Evolutionary conservation across 2,888 invertebrate species (phyloP).

Genomic region (Metellina segmentata): DNA sequence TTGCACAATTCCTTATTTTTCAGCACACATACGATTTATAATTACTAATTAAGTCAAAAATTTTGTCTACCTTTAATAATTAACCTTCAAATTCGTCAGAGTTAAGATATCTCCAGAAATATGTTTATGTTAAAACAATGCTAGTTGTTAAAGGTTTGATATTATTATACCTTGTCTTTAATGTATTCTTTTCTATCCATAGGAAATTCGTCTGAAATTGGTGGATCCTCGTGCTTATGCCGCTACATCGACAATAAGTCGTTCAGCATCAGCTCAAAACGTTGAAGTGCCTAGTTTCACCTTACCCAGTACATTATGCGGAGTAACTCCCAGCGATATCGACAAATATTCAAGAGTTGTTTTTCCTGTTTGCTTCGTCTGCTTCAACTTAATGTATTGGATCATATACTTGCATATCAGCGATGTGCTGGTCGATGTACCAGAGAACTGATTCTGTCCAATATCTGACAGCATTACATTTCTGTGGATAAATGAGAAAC

Average conservation of each 20-base stretch:
- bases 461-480: not conserved
- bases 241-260: slow-evolving; percentile 65
- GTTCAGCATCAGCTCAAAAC: slow-evolving; percentile 67
- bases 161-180: not conserved
- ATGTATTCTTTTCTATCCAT: not conserved
- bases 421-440: slow-evolving; percentile 91
- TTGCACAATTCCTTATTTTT: not conserved
- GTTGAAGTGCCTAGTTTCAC: slow-evolving; percentile 63
- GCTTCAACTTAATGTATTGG: slow-evolving; percentile 99
- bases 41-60: no score
- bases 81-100: no score
- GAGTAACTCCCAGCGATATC: slow-evolving; percentile 97
- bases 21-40: no score
- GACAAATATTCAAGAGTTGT: slow-evolving; percentile 99
- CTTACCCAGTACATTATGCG: slow-evolving; percentile 82
- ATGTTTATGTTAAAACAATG: no score
- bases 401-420: slow-evolving; percentile 97
- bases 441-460: slow-evolving; percentile 53
- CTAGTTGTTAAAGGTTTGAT: no score
- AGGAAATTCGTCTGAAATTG: slow-evolving; percentile 75
- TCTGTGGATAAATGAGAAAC: slow-evolving; percentile 22
- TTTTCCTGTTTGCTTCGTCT: slow-evolving; percentile 98
- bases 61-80: no score
- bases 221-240: slow-evolving; percentile 69
- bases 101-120: no score